Percentiles rank a stretch among this genome's conserved stretches.
phyloP scores from a whole-genome alignment of 2,797 vertebrate genomes.

The Cossypha dichroa region DNA sequence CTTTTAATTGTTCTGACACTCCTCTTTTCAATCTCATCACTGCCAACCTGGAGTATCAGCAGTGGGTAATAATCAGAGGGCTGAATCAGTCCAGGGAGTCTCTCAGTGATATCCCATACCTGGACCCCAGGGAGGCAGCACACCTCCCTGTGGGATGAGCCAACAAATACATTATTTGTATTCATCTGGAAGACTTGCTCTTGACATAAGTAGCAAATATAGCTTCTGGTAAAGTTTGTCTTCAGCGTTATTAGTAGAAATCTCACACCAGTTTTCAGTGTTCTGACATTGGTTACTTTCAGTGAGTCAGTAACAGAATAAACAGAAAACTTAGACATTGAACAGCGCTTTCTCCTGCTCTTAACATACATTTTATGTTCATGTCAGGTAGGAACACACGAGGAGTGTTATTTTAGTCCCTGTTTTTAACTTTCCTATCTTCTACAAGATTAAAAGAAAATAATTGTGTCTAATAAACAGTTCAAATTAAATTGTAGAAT shows the following conservation, averaged over 20 bases:
- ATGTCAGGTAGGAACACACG: background rate
- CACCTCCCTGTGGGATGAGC: background rate
- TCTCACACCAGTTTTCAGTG: background rate
- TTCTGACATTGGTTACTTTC: background rate
- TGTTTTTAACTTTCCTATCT: background rate
- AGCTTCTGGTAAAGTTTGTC: background rate
- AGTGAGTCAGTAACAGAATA: background rate
- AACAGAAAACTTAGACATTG: background rate
- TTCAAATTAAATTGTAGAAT: background rate
- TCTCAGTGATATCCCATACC: accelerated
- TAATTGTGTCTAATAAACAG: background rate
- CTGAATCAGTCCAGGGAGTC: background rate
- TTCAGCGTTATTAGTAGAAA: background rate
- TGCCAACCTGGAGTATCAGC: background rate
- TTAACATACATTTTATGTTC: background rate
- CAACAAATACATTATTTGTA: background rate
- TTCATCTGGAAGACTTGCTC: background rate
- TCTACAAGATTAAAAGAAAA: background rate
- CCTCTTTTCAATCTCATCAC: background rate
- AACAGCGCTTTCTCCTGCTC: background rate
- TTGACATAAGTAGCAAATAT: background rate
- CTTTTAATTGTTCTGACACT: background rate
- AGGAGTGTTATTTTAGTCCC: background rate
- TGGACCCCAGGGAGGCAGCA: too few species aligned
- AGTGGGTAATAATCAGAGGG: background rate